phyloP scores from a whole-genome alignment of 2,888 invertebrate species.

The Ennomos erosarius region DNA sequence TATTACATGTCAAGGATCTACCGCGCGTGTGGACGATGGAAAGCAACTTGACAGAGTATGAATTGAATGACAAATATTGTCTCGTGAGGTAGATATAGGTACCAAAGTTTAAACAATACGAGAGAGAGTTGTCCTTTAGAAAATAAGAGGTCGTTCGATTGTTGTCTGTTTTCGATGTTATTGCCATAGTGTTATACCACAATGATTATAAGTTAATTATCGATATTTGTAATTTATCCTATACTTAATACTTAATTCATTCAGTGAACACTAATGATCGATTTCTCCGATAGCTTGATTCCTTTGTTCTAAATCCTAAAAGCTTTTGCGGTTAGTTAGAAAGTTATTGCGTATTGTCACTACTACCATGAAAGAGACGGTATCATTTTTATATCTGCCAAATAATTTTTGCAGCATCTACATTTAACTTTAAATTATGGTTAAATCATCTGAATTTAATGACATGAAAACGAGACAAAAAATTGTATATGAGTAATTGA shows the following conservation, averaged over 20 bases:
- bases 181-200: constrained; percentile 11
- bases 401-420: too few relatives aligned
- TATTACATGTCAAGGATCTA: constrained; percentile 69
- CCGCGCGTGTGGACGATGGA: constrained; percentile 39
- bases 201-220: not conserved
- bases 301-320: too few relatives aligned
- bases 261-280: constrained; percentile 1
- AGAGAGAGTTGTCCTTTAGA: constrained; percentile 32
- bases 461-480: too few relatives aligned
- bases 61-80: constrained; percentile 11
- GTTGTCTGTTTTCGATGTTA: constrained; percentile 21
- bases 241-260: constrained; percentile 14
- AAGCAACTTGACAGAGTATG: constrained; percentile 25
- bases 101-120: constrained; percentile 4
- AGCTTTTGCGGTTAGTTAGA: too few relatives aligned
- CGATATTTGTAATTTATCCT: too few relatives aligned
- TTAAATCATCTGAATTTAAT: too few relatives aligned
- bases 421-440: too few relatives aligned
- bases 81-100: constrained; percentile 17
- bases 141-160: constrained; percentile 13
- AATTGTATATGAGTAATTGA: too few relatives aligned
- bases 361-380: too few relatives aligned
- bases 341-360: too few relatives aligned
- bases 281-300: not conserved
- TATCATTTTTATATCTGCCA: too few relatives aligned